Evolutionary conservation across 2,113 vertebrate species (phyloP).

Genomic region (Meriones unguiculatus): DNA sequence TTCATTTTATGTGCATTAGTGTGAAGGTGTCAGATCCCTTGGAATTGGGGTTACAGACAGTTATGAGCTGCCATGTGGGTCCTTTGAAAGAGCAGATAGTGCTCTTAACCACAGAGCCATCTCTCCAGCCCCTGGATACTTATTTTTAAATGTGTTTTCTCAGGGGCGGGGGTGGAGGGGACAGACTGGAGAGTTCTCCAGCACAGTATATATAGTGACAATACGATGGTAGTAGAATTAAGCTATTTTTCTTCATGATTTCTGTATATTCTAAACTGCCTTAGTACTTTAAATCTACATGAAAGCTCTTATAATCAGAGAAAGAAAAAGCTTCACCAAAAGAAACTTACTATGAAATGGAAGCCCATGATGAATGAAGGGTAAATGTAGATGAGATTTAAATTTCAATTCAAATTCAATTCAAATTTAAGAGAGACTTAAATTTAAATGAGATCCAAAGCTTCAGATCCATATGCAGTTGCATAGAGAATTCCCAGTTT

Average conservation of each 20-base stretch:
- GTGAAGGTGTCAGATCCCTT: too few species aligned
- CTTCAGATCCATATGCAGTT: conserved; percentile 27
- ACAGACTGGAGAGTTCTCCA: background rate
- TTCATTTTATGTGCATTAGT: too few species aligned
- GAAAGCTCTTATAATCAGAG: background rate
- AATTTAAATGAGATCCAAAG: conserved; percentile 43
- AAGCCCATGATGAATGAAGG: conserved; percentile 30
- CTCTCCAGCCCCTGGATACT: background rate
- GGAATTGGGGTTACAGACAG: too few species aligned
- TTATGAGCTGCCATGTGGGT: too few species aligned
- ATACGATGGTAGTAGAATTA: conserved; percentile 10
- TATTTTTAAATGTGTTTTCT: conserved; percentile 54
- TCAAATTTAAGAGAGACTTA: conserved; percentile 50
- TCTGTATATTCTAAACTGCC: conserved; percentile 18
- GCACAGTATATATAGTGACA: background rate
- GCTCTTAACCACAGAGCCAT: too few species aligned
- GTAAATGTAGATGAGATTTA: conserved; percentile 42
- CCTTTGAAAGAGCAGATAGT: too few species aligned
- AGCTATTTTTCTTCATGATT: conserved; percentile 49
- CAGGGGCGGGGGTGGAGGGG: background rate
- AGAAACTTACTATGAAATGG: conserved; percentile 41
- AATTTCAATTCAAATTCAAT: conserved; percentile 46
- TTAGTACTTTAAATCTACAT: background rate
- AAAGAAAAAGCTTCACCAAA: background rate
- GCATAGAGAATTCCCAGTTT: conserved; percentile 23